These are phyloP conservation scores for Poeciliopsis retropinna DNA, from an alignment of 2,113 vertebrate genomes.

Conservation along the genomic window DNA sequence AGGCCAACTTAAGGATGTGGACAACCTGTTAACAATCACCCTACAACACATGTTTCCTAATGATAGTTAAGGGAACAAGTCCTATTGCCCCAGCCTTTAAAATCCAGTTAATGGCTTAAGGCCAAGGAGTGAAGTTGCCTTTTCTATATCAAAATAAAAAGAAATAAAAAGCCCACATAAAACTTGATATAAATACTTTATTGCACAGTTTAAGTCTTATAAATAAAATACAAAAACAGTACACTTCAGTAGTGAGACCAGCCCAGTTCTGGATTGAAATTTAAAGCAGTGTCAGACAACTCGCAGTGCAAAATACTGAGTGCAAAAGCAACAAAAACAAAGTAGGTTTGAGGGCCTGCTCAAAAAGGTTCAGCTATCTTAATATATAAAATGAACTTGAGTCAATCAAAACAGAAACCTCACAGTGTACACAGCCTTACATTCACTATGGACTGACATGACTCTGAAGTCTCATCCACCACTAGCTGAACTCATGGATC, in stretches of 20 bases:
- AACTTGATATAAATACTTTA: conserved; percentile 27
- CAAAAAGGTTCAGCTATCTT: not conserved
- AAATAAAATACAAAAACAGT: conserved; percentile 41
- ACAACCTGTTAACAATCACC: no score
- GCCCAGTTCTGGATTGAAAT: conserved; percentile 45
- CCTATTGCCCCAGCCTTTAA: no score
- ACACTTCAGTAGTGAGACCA: conserved; percentile 55
- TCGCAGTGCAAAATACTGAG: conserved; percentile 48
- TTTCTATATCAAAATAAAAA: not conserved
- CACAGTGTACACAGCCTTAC: not conserved
- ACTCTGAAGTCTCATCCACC: not conserved
- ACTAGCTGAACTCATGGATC: conserved; percentile 61
- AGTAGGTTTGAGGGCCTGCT: conserved; percentile 1
- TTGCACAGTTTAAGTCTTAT: conserved; percentile 30
- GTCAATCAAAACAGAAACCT: not conserved
- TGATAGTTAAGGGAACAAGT: no score
- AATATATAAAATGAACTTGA: not conserved
- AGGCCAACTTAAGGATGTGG: no score
- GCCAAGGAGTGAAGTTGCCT: no score
- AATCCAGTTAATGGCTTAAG: no score
- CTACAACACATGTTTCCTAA: no score
- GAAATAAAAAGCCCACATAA: not conserved
- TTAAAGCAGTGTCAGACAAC: conserved; percentile 21
- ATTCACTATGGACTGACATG: not conserved
- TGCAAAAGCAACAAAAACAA: not conserved